Conservation (phyloP, 2,797 vertebrate species). For the Cryptoprocta ferox region DNA sequence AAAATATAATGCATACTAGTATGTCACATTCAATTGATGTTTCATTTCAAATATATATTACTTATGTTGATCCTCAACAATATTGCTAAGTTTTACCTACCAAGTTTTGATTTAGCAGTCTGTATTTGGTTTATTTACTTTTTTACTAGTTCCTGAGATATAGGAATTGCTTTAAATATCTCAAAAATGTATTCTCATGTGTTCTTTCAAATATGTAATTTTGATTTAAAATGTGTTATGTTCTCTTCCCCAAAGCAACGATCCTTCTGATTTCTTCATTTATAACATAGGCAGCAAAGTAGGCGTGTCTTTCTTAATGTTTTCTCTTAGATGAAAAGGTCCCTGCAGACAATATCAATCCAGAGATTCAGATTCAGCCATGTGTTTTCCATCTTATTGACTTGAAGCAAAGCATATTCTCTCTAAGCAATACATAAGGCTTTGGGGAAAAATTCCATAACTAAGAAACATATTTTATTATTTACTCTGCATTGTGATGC, state of each 20-base stretch:
- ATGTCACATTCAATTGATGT: not conserved
- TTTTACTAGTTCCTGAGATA: conserved; percentile 13
- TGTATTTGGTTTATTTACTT: not conserved
- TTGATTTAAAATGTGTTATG: not conserved
- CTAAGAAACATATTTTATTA: conserved; percentile 73
- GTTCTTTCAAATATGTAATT: conserved; percentile 10
- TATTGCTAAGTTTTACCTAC: not conserved
- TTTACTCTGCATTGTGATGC: conserved; percentile 68
- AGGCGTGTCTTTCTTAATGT: not conserved
- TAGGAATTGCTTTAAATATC: conserved; percentile 23
- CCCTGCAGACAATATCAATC: not conserved
- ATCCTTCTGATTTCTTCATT: conserved; percentile 29
- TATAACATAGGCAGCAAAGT: not conserved
- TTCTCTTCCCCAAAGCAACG: not conserved
- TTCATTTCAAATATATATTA: conserved; percentile 16
- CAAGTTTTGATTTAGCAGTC: not conserved
- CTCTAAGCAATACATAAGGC: not conserved
- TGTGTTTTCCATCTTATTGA: not conserved
- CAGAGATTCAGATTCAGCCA: not conserved
- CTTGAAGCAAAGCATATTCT: not conserved
- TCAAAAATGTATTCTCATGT: not conserved
- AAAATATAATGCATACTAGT: not conserved
- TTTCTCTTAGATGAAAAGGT: not conserved
- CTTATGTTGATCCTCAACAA: not conserved
- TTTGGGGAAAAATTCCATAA: not conserved